A percentile compares a stretch with the other conserved stretches of the same genome.
Conservation (phyloP, 1,140 invertebrate species). For the Caenorhabditis latens region DNA sequence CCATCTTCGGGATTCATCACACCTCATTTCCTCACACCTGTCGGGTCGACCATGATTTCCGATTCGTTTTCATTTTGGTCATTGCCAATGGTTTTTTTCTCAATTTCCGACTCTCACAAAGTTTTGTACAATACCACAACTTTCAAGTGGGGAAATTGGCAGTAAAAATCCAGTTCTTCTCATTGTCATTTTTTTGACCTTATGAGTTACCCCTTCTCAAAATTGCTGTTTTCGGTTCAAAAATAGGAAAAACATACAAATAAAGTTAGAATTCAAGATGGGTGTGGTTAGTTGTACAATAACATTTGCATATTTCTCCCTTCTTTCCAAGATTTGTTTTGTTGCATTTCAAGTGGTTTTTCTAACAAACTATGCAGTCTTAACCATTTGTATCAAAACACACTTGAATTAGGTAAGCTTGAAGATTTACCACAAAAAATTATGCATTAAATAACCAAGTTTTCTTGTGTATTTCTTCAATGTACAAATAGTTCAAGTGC, state of each 20-base stretch:
- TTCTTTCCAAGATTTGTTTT: neutral
- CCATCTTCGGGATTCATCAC: constrained; percentile 55
- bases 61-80: constrained; percentile 1
- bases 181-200: neutral
- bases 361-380: too few species aligned
- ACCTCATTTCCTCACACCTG: constrained; percentile 54
- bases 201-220: neutral
- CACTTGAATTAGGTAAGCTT: too few species aligned
- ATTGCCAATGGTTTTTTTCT: neutral
- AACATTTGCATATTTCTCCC: neutral
- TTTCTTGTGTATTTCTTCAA: neutral
- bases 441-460: too few species aligned
- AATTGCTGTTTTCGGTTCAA: neutral
- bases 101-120: neutral
- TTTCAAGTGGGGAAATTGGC: neutral
- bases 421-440: too few species aligned
- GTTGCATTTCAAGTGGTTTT: neutral
- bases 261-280: neutral
- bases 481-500: constrained; percentile 37
- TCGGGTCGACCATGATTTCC: constrained; percentile 31
- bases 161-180: neutral
- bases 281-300: neutral
- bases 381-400: too few species aligned
- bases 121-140: neutral
- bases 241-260: neutral